Evolutionary conservation across 2,113 vertebrate genomes (phyloP), one percentile per base, ranked within the genome.

Genomic region (Myanophis thanlyinensis): DNA sequence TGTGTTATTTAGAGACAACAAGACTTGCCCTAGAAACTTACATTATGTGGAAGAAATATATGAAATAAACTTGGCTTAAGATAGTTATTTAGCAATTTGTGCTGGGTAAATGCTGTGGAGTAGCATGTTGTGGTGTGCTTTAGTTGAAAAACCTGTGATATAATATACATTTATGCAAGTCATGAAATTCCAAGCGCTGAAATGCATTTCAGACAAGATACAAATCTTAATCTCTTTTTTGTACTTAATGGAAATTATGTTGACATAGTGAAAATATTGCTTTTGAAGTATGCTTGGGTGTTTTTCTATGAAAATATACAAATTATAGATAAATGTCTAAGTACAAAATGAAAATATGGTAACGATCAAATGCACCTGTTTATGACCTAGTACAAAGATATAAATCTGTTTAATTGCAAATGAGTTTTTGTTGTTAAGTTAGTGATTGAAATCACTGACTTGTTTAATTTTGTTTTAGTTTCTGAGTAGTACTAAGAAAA

Each of bases 171-270:
- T 88, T 85, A 85, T 20, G 88, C 22, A 35, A n/a, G 25, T 53
- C 44, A 90, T 56, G 52, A 40, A 89, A 88, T 91, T 59, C 51
- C 84, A 88, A 51, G 52, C n/a, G n/a, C 85, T 44, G 54, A 59
- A 91, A 73, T 89, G 67, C 27, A 35, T 90, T 92, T 49, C 67
- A 40, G 35, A 80, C 46, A 59, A n/a, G 87, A 85, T 90, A 46
- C 1, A 18, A 87, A 20, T 54, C 40, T 51, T 59, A 46, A 67
- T 92, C 15, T 56, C 3, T 87, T 89, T 89, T 80, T 52, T 59
- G 49, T 30, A 73, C 54, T 54, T 73, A 40, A 25, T 90, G 85
- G 85, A 90, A 92, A 92, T 80, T 90, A 49, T 88, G 91, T 85
- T 89, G 62, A 85, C 89, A 44, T 85, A 3, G 20, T 48, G 23